Percentiles rank a stretch among this genome's conserved stretches.
Conservation (phyloP, 2,888 invertebrate genomes). For the Athrips mouffetella region DNA sequence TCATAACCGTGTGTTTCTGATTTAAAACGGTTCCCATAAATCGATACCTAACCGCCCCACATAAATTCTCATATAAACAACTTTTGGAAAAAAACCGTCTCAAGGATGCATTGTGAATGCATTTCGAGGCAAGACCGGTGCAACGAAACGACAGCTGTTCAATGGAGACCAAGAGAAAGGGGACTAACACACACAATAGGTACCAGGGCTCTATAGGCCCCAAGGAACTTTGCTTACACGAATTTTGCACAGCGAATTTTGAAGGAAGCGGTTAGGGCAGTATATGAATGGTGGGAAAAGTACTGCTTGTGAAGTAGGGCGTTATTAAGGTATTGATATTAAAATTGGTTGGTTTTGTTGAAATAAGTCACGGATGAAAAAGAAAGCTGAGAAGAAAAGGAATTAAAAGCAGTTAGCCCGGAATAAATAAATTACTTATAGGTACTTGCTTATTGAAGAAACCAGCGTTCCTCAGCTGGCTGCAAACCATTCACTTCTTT, state of each 20-base stretch:
- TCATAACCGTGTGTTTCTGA: constrained; percentile 2
- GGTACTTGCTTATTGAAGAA: background rate
- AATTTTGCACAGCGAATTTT: constrained; percentile 20
- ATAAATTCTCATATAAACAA: constrained; percentile 30
- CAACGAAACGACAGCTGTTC: constrained; percentile 57
- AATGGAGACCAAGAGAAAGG: constrained; percentile 42
- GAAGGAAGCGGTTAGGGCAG: constrained; percentile 29
- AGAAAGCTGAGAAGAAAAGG: background rate
- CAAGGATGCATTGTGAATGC: constrained; percentile 38
- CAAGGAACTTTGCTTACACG: constrained; percentile 8
- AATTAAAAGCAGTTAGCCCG: background rate
- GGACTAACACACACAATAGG: constrained; percentile 24
- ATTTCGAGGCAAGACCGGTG: constrained; percentile 38
- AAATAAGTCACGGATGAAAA: background rate
- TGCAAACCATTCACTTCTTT: no score
- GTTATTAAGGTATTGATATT: constrained; percentile 14
- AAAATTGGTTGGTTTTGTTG: constrained; percentile 4
- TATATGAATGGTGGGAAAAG: constrained; percentile 26
- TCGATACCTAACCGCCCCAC: constrained; percentile 28
- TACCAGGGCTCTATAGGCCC: constrained; percentile 13
- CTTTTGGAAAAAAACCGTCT: constrained; percentile 38
- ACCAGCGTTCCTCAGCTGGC: no score
- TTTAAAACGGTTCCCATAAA: constrained; percentile 11
- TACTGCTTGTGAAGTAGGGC: background rate
- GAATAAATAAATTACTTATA: background rate